Percentiles rank a stretch among this genome's conserved stretches.
Conservation (phyloP, 2,113 vertebrate genomes). For the Bubalus kerabau region DNA sequence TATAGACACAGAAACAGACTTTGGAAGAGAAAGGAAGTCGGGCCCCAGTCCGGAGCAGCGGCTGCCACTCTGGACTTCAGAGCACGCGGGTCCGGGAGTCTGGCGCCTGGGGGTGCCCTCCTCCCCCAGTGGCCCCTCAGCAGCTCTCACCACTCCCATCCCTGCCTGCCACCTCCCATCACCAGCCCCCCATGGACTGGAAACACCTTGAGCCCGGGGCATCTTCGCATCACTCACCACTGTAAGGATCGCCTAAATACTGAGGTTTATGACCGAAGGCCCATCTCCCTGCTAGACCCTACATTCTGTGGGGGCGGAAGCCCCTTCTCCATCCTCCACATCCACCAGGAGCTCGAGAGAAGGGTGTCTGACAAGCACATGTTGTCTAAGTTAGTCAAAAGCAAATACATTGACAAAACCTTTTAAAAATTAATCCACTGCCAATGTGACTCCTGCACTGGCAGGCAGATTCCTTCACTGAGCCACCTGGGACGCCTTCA, state of each 20-base stretch:
- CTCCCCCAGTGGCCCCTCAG: rapidly evolving
- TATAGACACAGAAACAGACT: constrained; percentile 35
- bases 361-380: background rate
- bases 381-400: background rate
- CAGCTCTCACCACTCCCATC: background rate
- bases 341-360: background rate
- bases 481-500: background rate
- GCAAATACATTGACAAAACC: background rate
- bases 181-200: rapidly evolving
- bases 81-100: rapidly evolving
- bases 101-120: background rate
- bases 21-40: constrained; percentile 2
- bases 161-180: rapidly evolving
- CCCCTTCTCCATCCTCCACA: background rate
- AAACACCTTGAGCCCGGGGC: rapidly evolving
- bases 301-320: background rate
- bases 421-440: background rate
- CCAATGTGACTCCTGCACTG: background rate
- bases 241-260: rapidly evolving
- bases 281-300: background rate
- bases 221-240: rapidly evolving
- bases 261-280: rapidly evolving
- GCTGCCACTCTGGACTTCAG: background rate
- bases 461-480: rapidly evolving
- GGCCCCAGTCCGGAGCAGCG: rapidly evolving